These are phyloP conservation scores for Brachionus rotundiformis DNA, from an alignment of 1,140 invertebrate genomes.

Conservation along the genomic window DNA sequence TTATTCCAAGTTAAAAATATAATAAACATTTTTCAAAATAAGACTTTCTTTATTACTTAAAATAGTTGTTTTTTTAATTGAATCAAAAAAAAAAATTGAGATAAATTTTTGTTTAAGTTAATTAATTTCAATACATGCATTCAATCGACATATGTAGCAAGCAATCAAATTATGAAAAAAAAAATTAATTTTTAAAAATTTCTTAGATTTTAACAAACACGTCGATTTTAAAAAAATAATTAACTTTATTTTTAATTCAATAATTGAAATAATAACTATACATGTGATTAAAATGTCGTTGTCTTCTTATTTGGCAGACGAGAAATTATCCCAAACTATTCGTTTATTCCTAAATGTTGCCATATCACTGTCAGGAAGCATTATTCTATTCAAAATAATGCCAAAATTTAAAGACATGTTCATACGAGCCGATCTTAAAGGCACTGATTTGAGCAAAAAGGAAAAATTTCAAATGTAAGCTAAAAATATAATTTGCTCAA, in stretches of 20 bases:
- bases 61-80: no score
- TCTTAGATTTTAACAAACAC: not conserved
- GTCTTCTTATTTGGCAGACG: conserved; percentile 2
- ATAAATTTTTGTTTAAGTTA: not conserved
- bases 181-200: not conserved
- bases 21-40: no score
- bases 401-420: conserved; percentile 49
- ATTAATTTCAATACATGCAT: not conserved
- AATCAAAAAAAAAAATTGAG: no score
- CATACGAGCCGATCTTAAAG: conserved; percentile 40
- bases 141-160: not conserved
- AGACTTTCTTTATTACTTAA: no score
- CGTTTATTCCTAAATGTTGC: conserved; percentile 39
- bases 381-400: conserved; percentile 43
- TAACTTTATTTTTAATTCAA: not conserved
- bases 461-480: conserved; percentile 47
- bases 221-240: not conserved
- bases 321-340: conserved; percentile 36
- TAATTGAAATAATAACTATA: not conserved
- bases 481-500: not conserved
- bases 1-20: no score
- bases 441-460: conserved; percentile 44
- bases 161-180: not conserved
- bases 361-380: not conserved
- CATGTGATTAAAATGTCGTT: not conserved